Percentiles rank a stretch among this genome's conserved stretches.
phyloP scores from a whole-genome alignment of 2,113 vertebrate species.

The Xiphorhynchus elegans region DNA sequence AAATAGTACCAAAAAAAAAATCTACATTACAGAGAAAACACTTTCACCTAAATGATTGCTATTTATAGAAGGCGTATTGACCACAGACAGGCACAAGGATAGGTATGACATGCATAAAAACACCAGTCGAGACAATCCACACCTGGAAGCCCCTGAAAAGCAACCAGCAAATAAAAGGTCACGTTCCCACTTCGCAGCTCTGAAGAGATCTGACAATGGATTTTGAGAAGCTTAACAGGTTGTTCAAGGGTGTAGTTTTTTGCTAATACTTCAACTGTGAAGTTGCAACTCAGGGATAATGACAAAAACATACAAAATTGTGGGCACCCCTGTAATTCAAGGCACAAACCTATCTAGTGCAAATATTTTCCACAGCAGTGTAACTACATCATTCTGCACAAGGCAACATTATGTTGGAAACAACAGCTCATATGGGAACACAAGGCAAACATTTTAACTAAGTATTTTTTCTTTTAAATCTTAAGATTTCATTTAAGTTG shows the following conservation, averaged over 20 bases:
- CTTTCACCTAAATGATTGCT: background rate
- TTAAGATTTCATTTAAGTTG: background rate
- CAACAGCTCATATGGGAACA: background rate
- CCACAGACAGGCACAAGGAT: background rate
- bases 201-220: background rate
- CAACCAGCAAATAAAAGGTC: background rate
- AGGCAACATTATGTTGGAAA: background rate
- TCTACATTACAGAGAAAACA: background rate
- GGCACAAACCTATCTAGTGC: background rate
- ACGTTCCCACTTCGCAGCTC: background rate
- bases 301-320: background rate
- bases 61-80: background rate
- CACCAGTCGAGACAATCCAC: background rate
- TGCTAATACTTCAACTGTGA: background rate
- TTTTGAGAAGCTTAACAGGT: background rate
- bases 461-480: background rate
- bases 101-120: background rate
- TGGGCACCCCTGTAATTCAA: background rate
- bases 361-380: background rate
- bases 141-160: background rate
- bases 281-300: background rate
- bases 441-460: background rate
- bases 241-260: background rate
- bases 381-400: background rate
- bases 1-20: background rate